Evolutionary conservation across 37 sponge, comb jelly and placozoan genomes (phyloP).

Genomic region (Petrosia ficiformis): DNA sequence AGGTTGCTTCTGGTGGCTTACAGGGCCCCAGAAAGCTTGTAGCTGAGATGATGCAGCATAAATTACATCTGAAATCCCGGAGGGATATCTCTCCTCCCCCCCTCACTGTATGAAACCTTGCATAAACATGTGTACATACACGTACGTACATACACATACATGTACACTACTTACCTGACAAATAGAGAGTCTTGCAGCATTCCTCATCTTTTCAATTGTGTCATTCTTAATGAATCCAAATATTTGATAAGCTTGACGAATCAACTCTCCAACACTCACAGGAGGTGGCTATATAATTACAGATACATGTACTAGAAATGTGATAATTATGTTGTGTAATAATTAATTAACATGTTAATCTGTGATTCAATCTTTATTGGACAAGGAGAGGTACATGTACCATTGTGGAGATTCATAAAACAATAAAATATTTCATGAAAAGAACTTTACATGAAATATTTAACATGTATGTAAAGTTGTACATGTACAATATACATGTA

Average conservation of each 20-base stretch:
- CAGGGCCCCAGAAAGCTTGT: too few relatives aligned
- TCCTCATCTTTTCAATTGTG: slow-evolving; percentile 75
- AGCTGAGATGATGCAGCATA: too few relatives aligned
- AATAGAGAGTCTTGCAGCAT: slow-evolving; percentile 60
- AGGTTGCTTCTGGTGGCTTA: too few relatives aligned
- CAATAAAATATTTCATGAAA: too few relatives aligned
- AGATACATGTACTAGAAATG: not conserved
- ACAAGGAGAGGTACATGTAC: too few relatives aligned
- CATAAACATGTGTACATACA: not conserved
- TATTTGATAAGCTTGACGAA: slow-evolving; percentile 66
- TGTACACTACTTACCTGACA: slow-evolving; percentile 28
- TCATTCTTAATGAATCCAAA: slow-evolving; percentile 80
- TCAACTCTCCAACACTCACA: slow-evolving; percentile 59
- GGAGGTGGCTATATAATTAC: slow-evolving; percentile 1
- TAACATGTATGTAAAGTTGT: too few relatives aligned
- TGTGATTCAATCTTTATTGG: too few relatives aligned
- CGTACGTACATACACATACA: not conserved
- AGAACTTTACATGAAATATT: too few relatives aligned
- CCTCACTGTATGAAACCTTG: too few relatives aligned
- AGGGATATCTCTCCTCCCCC: not conserved
- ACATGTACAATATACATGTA: too few relatives aligned
- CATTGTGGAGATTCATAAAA: too few relatives aligned
- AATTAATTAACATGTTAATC: too few relatives aligned
- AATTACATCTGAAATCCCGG: not conserved
- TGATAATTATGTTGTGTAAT: not conserved